Evolutionary conservation across 2,797 vertebrate species (phyloP).

Genomic region (Chromis chromis): DNA sequence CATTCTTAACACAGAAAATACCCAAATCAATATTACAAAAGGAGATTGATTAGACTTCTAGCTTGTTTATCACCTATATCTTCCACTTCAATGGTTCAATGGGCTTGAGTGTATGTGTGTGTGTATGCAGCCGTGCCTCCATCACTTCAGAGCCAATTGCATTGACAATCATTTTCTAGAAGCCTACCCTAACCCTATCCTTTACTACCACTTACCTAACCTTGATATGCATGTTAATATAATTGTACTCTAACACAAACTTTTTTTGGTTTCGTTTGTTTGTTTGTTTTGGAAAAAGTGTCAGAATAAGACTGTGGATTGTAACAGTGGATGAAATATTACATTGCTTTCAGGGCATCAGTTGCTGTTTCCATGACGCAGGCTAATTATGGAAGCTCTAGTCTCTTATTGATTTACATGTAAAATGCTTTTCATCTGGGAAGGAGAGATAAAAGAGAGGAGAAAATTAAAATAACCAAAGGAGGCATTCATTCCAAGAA

Average conservation of each 20-base stretch:
- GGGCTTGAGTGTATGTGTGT: neutral
- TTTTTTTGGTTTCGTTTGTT: too few relatives aligned
- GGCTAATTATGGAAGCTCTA: conserved; percentile 7
- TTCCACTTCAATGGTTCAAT: conserved; percentile 1
- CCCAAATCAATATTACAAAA: conserved; percentile 25
- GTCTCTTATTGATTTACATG: conserved; percentile 24
- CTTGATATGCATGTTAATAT: neutral
- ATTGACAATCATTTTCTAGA: neutral
- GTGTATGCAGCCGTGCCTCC: neutral
- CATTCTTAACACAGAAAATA: neutral
- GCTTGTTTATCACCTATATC: conserved; percentile 1
- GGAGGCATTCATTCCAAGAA: neutral
- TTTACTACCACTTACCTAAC: neutral
- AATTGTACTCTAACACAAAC: neutral
- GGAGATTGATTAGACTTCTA: conserved; percentile 20
- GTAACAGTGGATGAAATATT: neutral
- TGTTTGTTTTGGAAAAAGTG: too few relatives aligned
- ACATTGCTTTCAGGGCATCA: neutral
- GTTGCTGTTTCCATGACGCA: neutral
- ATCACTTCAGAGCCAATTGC: neutral
- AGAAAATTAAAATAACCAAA: neutral
- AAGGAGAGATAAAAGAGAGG: neutral
- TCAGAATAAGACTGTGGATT: neutral
- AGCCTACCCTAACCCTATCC: neutral
- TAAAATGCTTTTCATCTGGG: conserved; percentile 1